Base-by-base conservation (phyloP, 1,140 invertebrate species). In the Papilio aristodemus region DNA sequence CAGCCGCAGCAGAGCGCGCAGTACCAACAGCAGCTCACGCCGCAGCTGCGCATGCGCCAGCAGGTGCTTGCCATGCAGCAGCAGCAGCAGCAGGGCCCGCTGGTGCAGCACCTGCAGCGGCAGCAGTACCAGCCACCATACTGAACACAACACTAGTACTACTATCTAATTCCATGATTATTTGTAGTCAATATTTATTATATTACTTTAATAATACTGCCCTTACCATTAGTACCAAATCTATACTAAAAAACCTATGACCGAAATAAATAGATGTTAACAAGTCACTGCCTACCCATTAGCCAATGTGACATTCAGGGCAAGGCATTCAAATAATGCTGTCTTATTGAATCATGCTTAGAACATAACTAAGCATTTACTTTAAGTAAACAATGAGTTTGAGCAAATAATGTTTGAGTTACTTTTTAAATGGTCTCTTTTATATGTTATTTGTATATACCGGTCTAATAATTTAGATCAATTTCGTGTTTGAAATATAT, bases 1-100 rank as follows among this genome's bases (percentile, higher is more conserved):
- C 91, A 91, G 46, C 89, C 92, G 67, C 93, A 93, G 77, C 91
- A 93, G 69, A 92, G 88, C 77, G 92, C 93, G 73, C 93, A 94
- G 76, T 94, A 94, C 72, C 93, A 93, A 71, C 93, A 94, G 79
- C 93, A 93, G 77, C 92, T 94, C 84, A 85, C 78, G 67, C 91
- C 86, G 78, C 90, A 85, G 78, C 88, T 89, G 73, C 91, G 91
- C 69, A 92, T 93, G 81, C 92, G 94, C 41, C 94, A 94, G 73
- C 93, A 94, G 74, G 93, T 93, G 91, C 77, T 93, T 6, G 92
- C 92, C 6, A 92, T 93, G 89, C 93, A 93, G 71, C 91, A 93
- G 68, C 92, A 92, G 59, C 75, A 92, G 70, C 92, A 93, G 69
- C 83, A 87, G 57, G 89, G 88, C 5, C 89, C 89, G 14, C 89